Base-by-base conservation (phyloP, 2,113 vertebrate genomes). In the Condylura cristata region DNA sequence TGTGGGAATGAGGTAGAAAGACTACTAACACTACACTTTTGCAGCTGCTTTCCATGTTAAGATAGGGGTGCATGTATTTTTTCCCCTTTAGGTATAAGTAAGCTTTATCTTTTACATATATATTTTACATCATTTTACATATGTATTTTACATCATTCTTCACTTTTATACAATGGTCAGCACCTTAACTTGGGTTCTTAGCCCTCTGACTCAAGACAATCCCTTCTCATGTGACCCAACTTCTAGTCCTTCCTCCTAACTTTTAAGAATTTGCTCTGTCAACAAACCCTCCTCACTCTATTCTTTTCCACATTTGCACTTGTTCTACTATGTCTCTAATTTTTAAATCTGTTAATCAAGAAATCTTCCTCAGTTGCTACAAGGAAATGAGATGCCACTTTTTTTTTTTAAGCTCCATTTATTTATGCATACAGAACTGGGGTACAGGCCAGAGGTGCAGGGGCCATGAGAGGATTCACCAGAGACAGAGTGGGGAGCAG, bases 71-170 rank as follows among this genome's bases (percentile, higher is more conserved):
- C n/a, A 20, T 41, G 24, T 70, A 3, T 82, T 80, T 81, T 56
- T 84, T 80, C 56, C 71, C 65, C 17, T 92, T 85, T 34, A 92
- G 63, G 70, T 79, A 74, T 63, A 92, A 82, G 32, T 56, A 80
- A 86, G 48, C 41, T 66, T 93, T 85, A n/a, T n/a, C n/a, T n/a
- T n/a, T n/a, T n/a, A n/a, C n/a, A n/a, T n/a, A n/a, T n/a, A n/a
- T n/a, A n/a, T n/a, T n/a, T n/a, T n/a, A n/a, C n/a, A n/a, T n/a
- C n/a, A n/a, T n/a, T n/a, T n/a, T n/a, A n/a, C n/a, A n/a, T n/a
- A n/a, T n/a, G n/a, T n/a, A n/a, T n/a, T n/a, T n/a, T n/a, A n/a
- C n/a, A n/a, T n/a, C n/a, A n/a, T n/a, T n/a, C n/a, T n/a, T n/a
- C n/a, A n/a, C n/a, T n/a, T n/a, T n/a, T n/a, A n/a, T n/a, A n/a